Base-by-base conservation (phyloP, 2,888 invertebrate genomes). In the Ochropacha duplaris region DNA sequence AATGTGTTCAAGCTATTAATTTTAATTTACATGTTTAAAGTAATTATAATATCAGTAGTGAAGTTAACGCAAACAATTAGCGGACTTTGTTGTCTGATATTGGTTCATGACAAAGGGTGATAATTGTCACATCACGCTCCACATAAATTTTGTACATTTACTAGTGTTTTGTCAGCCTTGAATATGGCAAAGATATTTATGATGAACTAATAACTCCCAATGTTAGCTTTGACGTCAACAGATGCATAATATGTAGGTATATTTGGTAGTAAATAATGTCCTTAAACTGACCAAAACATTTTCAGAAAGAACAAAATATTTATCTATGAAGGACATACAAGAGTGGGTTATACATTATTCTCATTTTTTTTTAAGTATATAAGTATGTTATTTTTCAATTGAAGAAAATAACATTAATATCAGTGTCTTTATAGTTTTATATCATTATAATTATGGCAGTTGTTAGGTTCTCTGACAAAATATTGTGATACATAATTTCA, bases 111-210 rank as follows among this genome's bases (percentile, higher is more conserved):
- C 81, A 82, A 81, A 79, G 79, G 80, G 72, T 71, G 82, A 69
- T 85, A 85, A 87, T 81, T 81, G 71, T 73, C 64, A 65, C 68
- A 71, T 79, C 83, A 84, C 78, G 84, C 60, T 31, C 22, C 54
- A 50, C 52, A 19, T 49, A 12, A 55, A 60, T 44, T 26, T 19
- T 2, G 19, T 19, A 44, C n/a, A 44, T 44, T 44, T 44, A 44
- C 19, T n/a, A 44, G 9, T 19, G 44, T 44, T 44, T 44, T 44
- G 16, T 44, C 9, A 9, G 9, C 44, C 44, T 44, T 44, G 44
- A 44, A 44, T 39, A 16, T 44, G 44, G 19, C 44, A 9, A 44
- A 44, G 19, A 44, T 19, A 16, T 14, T 16, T 39, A 39, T 5
- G 39, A n/a, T 16, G 1, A 16, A 16, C 1, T 19, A 44, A 19